phyloP scores from a whole-genome alignment of 2,888 invertebrate genomes.

The Spisula subtruncata region DNA sequence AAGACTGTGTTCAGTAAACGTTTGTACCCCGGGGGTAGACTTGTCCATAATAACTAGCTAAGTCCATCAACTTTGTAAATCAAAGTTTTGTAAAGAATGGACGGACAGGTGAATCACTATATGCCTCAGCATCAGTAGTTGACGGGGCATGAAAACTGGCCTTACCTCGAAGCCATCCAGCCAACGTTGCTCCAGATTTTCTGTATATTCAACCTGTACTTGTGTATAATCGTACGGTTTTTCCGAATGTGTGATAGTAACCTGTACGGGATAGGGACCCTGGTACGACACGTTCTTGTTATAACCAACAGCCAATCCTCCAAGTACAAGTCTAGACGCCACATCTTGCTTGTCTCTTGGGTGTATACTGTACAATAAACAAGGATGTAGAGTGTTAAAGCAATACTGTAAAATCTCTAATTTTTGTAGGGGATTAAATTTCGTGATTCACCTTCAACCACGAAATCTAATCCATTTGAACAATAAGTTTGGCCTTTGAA shows the following conservation, averaged over 20 bases:
- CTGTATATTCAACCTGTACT: constrained; percentile 48
- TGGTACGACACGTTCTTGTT: constrained; percentile 72
- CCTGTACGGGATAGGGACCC: constrained; percentile 78
- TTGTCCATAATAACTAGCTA: too few relatives aligned
- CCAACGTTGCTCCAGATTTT: constrained; percentile 54
- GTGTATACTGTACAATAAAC: constrained; percentile 72
- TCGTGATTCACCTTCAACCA: too few relatives aligned
- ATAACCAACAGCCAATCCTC: constrained; percentile 80
- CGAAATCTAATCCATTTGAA: too few relatives aligned
- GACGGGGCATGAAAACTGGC: neutral
- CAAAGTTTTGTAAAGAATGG: too few relatives aligned
- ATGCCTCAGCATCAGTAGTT: neutral
- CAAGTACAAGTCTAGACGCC: constrained; percentile 77
- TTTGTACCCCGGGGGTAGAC: too few relatives aligned
- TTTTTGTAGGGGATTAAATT: too few relatives aligned
- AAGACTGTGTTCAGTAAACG: too few relatives aligned
- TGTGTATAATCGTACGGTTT: constrained; percentile 51
- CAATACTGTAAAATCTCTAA: too few relatives aligned
- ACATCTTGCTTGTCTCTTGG: constrained; percentile 81
- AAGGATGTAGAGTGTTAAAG: too few relatives aligned
- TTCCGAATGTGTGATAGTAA: constrained; percentile 36
- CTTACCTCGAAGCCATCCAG: constrained; percentile 71
- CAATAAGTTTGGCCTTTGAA: too few relatives aligned
- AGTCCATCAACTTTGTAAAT: too few relatives aligned
- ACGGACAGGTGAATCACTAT: too few relatives aligned